Evolutionary conservation across 2,888 invertebrate genomes (phyloP).

Genomic region (Diachrysia chrysitis): DNA sequence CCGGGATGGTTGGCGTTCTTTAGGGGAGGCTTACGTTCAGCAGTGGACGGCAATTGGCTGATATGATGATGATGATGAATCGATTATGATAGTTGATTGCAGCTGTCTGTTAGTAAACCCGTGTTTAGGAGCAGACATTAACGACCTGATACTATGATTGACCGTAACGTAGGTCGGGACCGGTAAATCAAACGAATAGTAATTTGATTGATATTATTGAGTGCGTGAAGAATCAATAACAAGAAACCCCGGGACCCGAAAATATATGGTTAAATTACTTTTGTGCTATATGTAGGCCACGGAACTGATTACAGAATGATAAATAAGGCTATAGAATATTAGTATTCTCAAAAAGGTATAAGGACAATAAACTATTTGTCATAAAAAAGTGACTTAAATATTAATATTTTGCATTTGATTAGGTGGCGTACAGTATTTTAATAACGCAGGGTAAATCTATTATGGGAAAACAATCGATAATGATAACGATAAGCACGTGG

Average conservation of each 20-base stretch:
- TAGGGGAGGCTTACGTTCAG: no score
- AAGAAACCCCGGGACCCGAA: conserved; percentile 14
- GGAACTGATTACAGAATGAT: no score
- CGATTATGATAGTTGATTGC: conserved; percentile 5
- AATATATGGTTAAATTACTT: not conserved
- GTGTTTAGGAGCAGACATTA: conserved; percentile 5
- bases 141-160: conserved; percentile 8
- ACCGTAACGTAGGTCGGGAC: conserved; percentile 7
- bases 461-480: conserved; percentile 34
- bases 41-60: no score
- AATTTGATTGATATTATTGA: conserved; percentile 39
- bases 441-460: conserved; percentile 14
- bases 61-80: no score
- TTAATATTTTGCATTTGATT: not conserved
- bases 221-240: conserved; percentile 13
- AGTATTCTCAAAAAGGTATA: no score
- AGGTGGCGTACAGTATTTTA: conserved; percentile 12
- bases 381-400: no score
- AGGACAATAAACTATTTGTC: no score
- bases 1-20: no score
- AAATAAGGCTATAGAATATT: no score
- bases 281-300: no score
- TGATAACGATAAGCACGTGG: conserved; percentile 29
- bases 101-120: not conserved
- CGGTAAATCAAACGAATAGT: conserved; percentile 15